These are phyloP conservation scores for Apogon hyalosoma DNA, from an alignment of 2,797 vertebrate genomes.

Conservation along the genomic window DNA sequence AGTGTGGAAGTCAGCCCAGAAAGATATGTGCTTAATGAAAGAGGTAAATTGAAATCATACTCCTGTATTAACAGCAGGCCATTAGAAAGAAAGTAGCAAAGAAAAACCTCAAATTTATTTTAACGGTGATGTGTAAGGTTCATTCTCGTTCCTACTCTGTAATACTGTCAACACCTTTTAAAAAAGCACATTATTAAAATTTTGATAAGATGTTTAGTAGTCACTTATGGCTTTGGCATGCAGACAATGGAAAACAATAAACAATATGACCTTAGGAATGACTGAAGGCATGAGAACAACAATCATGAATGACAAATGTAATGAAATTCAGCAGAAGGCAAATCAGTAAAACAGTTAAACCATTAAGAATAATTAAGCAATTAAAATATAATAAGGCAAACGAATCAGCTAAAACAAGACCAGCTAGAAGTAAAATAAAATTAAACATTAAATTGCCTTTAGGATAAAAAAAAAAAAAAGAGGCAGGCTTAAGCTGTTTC, in stretches of 20 bases:
- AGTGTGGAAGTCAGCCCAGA: constrained; percentile 34
- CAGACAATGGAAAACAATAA: not conserved
- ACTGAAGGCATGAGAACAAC: too few species aligned
- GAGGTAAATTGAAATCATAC: constrained; percentile 60
- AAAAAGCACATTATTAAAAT: not conserved
- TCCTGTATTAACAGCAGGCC: not conserved
- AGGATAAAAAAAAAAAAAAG: too few species aligned
- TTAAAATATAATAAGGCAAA: too few species aligned
- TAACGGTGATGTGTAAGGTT: not conserved
- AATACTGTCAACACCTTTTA: not conserved
- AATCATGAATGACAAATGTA: too few species aligned
- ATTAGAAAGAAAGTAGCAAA: not conserved
- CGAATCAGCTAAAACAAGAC: too few species aligned
- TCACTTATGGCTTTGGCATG: not conserved
- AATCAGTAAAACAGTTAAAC: too few species aligned
- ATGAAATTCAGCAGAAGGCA: too few species aligned
- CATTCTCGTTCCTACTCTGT: not conserved
- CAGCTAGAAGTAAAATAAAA: too few species aligned
- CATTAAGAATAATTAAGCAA: too few species aligned
- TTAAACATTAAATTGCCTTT: too few species aligned
- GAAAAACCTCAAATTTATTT: not conserved
- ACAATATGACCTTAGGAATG: too few species aligned
- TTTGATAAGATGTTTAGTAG: not conserved
- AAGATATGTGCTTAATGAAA: constrained; percentile 57
- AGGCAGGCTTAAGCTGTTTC: too few species aligned